Base-by-base conservation (phyloP, 2,888 invertebrate genomes). In the Pycnomerus fuliginosus region DNA sequence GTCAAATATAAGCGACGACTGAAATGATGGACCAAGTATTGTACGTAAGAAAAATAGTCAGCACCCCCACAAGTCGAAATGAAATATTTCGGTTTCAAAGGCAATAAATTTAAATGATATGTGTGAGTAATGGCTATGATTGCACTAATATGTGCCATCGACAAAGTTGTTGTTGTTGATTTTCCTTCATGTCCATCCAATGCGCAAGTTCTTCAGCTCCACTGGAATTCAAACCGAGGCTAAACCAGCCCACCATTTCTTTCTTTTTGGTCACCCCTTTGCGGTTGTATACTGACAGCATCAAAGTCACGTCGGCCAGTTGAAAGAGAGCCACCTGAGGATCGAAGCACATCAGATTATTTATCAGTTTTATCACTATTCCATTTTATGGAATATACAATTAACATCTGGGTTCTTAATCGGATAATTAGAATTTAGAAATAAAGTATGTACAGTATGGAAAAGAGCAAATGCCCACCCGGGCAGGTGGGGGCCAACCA, bases 201-300 rank as follows among this genome's bases (percentile, higher is more conserved):
- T 96, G 95, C 13, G 89, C 83, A 40, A 87, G 78, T 72, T 95
- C 93, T 67, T 94, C 95, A 37, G 92, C 86, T 13, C 94, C 93
- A 40, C 93, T 92, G 57, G 91, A 87, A 75, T 90, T 93, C 69
- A 90, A 79, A 3, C 96, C 96, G 43, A 96, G 74, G 48, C 93
- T 89, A 75, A 96, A 92, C 95, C 96, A 96, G 47, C 96, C 96
- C 56, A 96, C 89, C 89, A 95, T 91, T 72, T 96, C 95, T 67
- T 95, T 91, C 56, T 91, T 86, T 69, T 95, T 96, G 56, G 87
- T 86, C 69, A 94, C 90, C 57, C 93, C 87, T 52, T 91, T 86
- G 69, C 93, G 89, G 65, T 84, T 85, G 79, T 95, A 95, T 42
- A 95, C 90, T 0, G 93, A 91, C 51, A 94, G 83, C 86, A 95